A percentile compares a stretch with the other conserved stretches of the same genome.
phyloP scores from a whole-genome alignment of 2,113 vertebrate species.

The Silurus glanis region DNA sequence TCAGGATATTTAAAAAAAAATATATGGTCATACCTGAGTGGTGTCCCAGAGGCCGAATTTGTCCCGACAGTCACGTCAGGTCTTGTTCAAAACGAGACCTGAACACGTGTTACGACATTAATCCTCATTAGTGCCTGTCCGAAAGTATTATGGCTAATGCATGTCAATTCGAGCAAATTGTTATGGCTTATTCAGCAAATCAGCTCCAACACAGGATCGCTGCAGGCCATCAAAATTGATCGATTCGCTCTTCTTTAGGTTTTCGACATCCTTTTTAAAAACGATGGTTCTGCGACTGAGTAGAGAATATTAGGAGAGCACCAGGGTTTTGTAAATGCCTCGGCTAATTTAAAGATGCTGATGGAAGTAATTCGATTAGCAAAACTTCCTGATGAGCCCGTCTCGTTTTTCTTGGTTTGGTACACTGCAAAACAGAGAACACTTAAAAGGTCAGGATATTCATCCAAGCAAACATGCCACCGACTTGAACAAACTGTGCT shows the following conservation, averaged over 20 bases:
- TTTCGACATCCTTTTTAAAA: neutral
- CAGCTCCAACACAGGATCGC: neutral
- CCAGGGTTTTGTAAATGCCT: neutral
- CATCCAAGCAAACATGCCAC: neutral
- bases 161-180: neutral
- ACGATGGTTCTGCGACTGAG: neutral
- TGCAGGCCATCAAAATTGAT: neutral
- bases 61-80: conserved; percentile 20
- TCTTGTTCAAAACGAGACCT: conserved; percentile 8
- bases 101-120: conserved; percentile 13
- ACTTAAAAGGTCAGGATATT: neutral
- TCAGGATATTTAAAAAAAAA: too few species aligned
- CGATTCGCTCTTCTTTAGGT: neutral
- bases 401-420: neutral
- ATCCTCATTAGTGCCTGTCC: conserved; percentile 46
- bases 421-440: neutral
- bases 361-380: neutral
- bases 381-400: neutral
- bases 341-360: neutral
- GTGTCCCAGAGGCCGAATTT: neutral
- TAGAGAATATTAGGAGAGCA: neutral
- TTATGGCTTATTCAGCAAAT: neutral
- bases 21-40: neutral
- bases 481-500: neutral
- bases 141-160: conserved; percentile 31